Conservation (phyloP, 2,888 invertebrate genomes). For the Mimumesa dahlbomi region DNA sequence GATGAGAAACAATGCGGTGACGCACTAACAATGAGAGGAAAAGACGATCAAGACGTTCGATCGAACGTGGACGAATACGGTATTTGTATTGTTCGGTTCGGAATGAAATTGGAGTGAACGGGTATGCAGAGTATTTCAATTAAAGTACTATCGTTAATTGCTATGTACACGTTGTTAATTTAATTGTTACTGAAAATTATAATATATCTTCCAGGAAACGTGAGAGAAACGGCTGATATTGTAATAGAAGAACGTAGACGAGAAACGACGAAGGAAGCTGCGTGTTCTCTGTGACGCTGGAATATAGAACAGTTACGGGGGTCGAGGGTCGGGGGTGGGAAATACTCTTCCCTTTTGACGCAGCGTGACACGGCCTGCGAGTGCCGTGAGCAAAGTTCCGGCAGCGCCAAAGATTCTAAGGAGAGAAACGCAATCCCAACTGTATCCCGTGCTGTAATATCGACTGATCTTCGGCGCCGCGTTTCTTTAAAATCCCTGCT, state of each 20-base stretch:
- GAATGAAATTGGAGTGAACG: no score
- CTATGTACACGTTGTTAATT: no score
- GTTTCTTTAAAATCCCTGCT: slow-evolving; percentile 9
- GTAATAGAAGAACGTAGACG: neutral
- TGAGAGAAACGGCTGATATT: neutral
- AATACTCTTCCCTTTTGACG: slow-evolving; percentile 14
- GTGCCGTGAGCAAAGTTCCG: slow-evolving; percentile 18
- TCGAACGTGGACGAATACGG: neutral
- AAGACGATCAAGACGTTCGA: neutral
- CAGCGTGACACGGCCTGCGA: slow-evolving; percentile 35
- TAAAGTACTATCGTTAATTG: no score
- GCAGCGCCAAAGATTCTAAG: slow-evolving; percentile 17
- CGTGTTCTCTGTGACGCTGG: slow-evolving; percentile 18
- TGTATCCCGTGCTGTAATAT: slow-evolving; percentile 18
- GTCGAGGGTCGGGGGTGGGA: neutral
- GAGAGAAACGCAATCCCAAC: neutral
- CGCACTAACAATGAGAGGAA: neutral
- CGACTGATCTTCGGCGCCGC: slow-evolving; percentile 1
- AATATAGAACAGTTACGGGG: slow-evolving; percentile 8
- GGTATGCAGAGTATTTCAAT: no score
- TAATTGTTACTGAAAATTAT: no score
- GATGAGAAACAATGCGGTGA: slow-evolving; percentile 15
- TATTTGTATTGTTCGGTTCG: no score
- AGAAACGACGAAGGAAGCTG: slow-evolving; percentile 5
- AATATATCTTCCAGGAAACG: no score